Evolutionary conservation across 2,113 vertebrate genomes (phyloP).

Genomic region (Mus pahari): DNA sequence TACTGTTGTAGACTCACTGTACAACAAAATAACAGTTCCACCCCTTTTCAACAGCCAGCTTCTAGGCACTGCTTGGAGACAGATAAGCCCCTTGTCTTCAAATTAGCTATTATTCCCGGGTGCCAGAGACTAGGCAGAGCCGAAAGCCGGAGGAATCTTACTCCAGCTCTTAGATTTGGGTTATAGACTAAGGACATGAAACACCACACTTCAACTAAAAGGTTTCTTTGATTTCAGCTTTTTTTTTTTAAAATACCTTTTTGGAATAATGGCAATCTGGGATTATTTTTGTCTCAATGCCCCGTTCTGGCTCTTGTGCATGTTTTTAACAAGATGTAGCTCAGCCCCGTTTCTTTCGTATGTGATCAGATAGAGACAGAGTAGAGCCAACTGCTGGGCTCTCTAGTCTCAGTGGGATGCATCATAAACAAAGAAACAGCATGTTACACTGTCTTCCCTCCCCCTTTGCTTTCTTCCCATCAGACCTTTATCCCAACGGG

Average conservation of each 20-base stretch:
- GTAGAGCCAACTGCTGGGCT: accelerated
- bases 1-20: background rate
- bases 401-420: background rate
- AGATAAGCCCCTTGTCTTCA: background rate
- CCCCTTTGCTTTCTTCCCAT: background rate
- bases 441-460: no score
- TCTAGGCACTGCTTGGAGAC: background rate
- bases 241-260: background rate
- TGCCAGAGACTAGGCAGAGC: background rate
- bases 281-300: background rate
- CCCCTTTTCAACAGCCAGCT: background rate
- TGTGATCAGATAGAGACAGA: background rate
- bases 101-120: background rate
- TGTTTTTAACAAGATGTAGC: background rate
- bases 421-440: background rate
- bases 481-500: background rate
- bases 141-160: background rate
- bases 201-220: background rate
- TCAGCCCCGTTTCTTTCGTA: background rate
- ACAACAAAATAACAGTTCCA: background rate
- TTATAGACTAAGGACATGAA: background rate
- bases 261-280: background rate
- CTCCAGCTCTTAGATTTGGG: background rate
- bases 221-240: background rate
- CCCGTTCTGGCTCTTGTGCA: background rate